Conservation (phyloP, 2,888 invertebrate genomes). For the Macrophya annulata region DNA sequence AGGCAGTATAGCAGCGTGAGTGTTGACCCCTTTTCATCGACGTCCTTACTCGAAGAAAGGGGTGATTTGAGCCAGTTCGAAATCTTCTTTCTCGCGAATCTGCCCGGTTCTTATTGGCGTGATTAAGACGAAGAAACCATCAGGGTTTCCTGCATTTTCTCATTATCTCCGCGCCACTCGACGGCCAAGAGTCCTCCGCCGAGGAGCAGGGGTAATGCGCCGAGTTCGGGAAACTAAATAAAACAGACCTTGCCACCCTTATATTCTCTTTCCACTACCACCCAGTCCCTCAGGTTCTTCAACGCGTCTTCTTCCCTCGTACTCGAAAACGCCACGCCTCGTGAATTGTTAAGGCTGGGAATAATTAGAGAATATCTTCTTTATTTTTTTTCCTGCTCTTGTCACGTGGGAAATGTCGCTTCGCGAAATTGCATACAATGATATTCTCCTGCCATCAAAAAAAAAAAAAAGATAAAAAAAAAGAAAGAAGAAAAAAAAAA, state of each 20-base stretch:
- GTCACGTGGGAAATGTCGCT: neutral
- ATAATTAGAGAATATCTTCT: conserved; percentile 39
- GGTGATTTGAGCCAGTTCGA: conserved; percentile 63
- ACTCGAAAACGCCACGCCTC: conserved; percentile 41
- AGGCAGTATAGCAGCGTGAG: neutral
- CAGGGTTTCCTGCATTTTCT: conserved; percentile 70
- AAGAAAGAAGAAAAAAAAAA: neutral
- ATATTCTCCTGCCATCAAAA: neutral
- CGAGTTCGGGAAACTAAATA: conserved; percentile 63
- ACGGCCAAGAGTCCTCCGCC: conserved; percentile 49
- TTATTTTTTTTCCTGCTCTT: neutral
- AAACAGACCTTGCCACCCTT: conserved; percentile 59
- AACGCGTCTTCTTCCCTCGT: conserved; percentile 24
- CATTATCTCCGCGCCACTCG: conserved; percentile 66
- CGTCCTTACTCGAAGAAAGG: conserved; percentile 56
- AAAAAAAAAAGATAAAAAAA: neutral
- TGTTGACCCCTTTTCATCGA: conserved; percentile 49
- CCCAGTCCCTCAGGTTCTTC: conserved; percentile 42
- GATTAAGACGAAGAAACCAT: conserved; percentile 65
- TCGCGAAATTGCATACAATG: neutral
- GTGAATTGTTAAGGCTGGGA: conserved; percentile 38
- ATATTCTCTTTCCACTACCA: conserved; percentile 7
- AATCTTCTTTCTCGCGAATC: conserved; percentile 63
- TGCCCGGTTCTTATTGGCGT: conserved; percentile 62
- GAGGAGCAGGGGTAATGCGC: conserved; percentile 48